Evolutionary conservation across 2,888 invertebrate species (phyloP), one percentile per base, ranked within the genome.

Genomic region (Noctua comes): DNA sequence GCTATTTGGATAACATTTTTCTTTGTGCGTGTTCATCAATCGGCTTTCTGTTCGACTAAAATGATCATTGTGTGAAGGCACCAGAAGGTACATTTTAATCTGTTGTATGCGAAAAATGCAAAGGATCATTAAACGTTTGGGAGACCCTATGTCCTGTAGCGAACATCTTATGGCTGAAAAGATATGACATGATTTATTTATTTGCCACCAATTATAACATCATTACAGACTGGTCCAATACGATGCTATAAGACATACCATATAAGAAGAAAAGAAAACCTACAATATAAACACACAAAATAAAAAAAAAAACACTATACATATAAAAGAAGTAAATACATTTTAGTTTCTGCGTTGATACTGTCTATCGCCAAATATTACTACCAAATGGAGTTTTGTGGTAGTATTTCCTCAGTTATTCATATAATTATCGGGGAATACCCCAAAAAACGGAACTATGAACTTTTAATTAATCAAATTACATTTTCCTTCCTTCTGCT

Each of bases 1-100:
- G 40, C 59, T 70, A 81, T 62, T 74, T 72, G 7, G 65, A 62
- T 31, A 66, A 64, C 27, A 73, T 69, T 75, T 68, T 59, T 80
- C 57, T 75, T 74, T 24, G 18, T 57, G 62, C 21, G 65, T 66
- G 59, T 46, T 80, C 57, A 51, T 76, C 59, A n/a, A 36, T 54
- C 46, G 27, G 51, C n/a, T 36, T 71, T 54, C 16, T 65, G 51
- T 40, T 80, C 31, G 11, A 16, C 24, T 24, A 68, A 77, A 65
- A 59, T 75, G 31, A 7, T 57, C 48, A 51, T 18, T 57, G 68
- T 59, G n/a, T 48, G n/a, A 2, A 7, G 48, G 24, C 27, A 21
- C 1, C 27, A 11, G 24, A 2, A 24, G 11, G 8, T 43, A 43
- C 43, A 62, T 64, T 40, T 57, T 48, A 57, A 18, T 8, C 36